These are phyloP conservation scores for Lathronympha strigana DNA, from an alignment of 2,888 invertebrate genomes.

Conservation along the genomic window DNA sequence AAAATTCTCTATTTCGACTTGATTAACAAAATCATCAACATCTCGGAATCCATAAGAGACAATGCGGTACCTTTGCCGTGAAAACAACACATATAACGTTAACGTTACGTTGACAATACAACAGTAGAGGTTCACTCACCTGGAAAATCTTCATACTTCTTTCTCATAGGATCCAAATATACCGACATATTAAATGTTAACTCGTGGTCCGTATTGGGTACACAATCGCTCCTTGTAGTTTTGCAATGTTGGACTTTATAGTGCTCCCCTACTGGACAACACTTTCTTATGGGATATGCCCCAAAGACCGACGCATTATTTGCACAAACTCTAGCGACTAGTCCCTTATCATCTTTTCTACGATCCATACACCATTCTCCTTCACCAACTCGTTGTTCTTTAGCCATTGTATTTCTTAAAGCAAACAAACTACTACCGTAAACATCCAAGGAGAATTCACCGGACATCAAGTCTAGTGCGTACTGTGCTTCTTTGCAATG, in stretches of 20 bases:
- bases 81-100: too few relatives aligned
- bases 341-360: slow-evolving; percentile 49
- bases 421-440: slow-evolving; percentile 61
- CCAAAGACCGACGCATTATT: slow-evolving; percentile 61
- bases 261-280: slow-evolving; percentile 82
- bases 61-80: too few relatives aligned
- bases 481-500: slow-evolving; percentile 68
- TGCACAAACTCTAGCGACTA: slow-evolving; percentile 71
- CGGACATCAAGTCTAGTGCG: slow-evolving; percentile 63
- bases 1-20: too few relatives aligned
- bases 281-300: slow-evolving; percentile 79
- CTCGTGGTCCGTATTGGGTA: slow-evolving; percentile 58
- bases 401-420: slow-evolving; percentile 50
- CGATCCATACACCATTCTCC: slow-evolving; percentile 78
- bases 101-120: too few relatives aligned
- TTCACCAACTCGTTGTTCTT: slow-evolving; percentile 49
- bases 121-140: slow-evolving; percentile 54
- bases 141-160: slow-evolving; percentile 51
- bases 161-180: slow-evolving; percentile 62
- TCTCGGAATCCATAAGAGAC: too few relatives aligned
- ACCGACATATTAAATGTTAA: slow-evolving; percentile 62
- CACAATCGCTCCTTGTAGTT: slow-evolving; percentile 63
- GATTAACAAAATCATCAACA: too few relatives aligned
- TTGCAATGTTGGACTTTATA: slow-evolving; percentile 64
- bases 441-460: slow-evolving; percentile 57